Evolutionary conservation across 2,797 vertebrate species (phyloP).

Genomic region (Characodon lateralis): DNA sequence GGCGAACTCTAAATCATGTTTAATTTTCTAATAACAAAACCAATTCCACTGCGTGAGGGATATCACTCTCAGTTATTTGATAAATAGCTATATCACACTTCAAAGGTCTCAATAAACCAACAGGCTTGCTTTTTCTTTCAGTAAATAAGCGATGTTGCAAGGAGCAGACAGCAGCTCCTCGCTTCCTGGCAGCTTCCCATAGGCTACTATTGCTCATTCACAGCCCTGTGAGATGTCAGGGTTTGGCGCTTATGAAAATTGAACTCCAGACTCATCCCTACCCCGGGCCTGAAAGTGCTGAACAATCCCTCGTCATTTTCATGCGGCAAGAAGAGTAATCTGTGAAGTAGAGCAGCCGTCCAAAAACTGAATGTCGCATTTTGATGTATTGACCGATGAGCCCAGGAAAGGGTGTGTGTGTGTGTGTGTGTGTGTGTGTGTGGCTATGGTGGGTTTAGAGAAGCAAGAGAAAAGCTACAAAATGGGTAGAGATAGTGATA

Average conservation of each 20-base stretch:
- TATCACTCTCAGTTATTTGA: slow-evolving; percentile 66
- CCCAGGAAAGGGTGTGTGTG: not conserved
- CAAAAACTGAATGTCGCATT: slow-evolving; percentile 37
- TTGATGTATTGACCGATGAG: slow-evolving; percentile 36
- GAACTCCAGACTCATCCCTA: slow-evolving; percentile 71
- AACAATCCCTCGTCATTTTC: slow-evolving; percentile 60
- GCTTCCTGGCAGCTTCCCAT: slow-evolving; percentile 51
- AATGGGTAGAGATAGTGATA: not conserved
- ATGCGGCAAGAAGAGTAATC: slow-evolving; percentile 59
- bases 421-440: not conserved
- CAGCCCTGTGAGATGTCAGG: slow-evolving; percentile 61
- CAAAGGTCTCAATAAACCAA: slow-evolving; percentile 71
- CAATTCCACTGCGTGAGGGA: slow-evolving; percentile 48
- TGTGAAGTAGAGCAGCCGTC: slow-evolving; percentile 49
- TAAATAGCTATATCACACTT: slow-evolving; percentile 65
- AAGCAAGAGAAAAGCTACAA: slow-evolving; percentile 8
- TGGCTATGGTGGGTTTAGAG: not conserved
- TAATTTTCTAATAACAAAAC: slow-evolving; percentile 71
- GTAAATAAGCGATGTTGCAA: slow-evolving; percentile 51
- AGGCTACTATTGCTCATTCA: slow-evolving; percentile 60
- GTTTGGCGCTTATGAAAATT: slow-evolving; percentile 65
- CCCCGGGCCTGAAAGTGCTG: slow-evolving; percentile 53
- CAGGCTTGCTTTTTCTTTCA: slow-evolving; percentile 19
- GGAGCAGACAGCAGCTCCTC: slow-evolving; percentile 32
- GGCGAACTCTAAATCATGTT: slow-evolving; percentile 56